phyloP scores from a whole-genome alignment of 2,113 vertebrate genomes.

The Podarcis muralis region DNA sequence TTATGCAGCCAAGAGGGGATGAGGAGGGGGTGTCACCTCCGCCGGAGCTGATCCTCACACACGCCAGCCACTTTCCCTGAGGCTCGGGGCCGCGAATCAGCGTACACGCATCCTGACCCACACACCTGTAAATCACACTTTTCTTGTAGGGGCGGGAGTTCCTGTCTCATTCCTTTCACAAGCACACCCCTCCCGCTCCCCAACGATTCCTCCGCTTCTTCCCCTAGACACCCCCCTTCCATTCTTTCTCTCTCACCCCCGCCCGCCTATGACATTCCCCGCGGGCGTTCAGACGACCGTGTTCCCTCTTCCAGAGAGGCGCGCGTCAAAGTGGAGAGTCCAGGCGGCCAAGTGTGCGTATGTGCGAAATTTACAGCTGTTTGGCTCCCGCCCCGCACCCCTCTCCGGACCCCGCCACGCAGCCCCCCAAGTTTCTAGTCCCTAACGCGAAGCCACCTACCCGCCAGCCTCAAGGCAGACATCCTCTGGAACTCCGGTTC shows the following conservation, averaged over 20 bases:
- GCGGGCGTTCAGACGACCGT: too few species aligned
- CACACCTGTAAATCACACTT: not conserved
- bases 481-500: constrained; percentile 98
- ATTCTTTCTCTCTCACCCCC: too few species aligned
- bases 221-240: too few species aligned
- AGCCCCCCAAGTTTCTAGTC: too few species aligned
- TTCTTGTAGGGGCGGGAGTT: too few species aligned
- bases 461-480: constrained; percentile 96
- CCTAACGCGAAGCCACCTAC: constrained; percentile 76
- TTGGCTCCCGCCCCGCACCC: not conserved
- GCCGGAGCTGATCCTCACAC: not conserved
- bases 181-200: not conserved
- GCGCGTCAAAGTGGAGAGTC: too few species aligned
- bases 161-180: not conserved
- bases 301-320: too few species aligned
- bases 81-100: too few species aligned
- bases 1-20: not conserved
- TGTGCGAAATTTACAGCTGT: too few species aligned
- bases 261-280: too few species aligned
- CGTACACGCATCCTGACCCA: not conserved
- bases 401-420: not conserved
- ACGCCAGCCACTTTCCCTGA: not conserved
- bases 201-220: too few species aligned
- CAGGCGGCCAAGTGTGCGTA: too few species aligned
- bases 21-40: not conserved